Conservation (phyloP, 2,113 vertebrate species). For the Gorsachius goisagi region DNA sequence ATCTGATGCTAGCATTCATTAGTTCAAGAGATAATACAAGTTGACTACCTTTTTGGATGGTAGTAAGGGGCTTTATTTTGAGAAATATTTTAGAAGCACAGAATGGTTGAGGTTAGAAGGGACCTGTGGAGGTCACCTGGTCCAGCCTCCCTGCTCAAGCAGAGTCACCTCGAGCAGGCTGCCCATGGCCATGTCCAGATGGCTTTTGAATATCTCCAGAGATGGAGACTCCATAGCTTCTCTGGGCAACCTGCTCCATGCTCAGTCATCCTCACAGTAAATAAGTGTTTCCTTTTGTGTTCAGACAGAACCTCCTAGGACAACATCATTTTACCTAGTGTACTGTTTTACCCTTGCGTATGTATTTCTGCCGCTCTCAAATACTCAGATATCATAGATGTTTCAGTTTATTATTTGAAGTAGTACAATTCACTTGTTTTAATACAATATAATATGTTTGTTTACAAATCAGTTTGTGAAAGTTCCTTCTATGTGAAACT, state of each 20-base stretch:
- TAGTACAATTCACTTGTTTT: not conserved
- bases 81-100: not conserved
- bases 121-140: not conserved
- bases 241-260: not conserved
- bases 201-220: not conserved
- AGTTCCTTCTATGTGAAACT: not conserved
- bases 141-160: not conserved
- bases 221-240: not conserved
- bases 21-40: not conserved
- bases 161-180: not conserved
- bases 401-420: conserved; percentile 1
- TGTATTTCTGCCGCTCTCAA: not conserved
- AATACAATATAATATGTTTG: not conserved
- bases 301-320: not conserved
- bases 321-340: not conserved
- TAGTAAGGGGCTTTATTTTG: not conserved
- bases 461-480: not conserved
- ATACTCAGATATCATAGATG: not conserved
- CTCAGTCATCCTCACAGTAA: not conserved
- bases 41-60: not conserved
- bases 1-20: not conserved
- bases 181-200: not conserved
- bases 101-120: not conserved
- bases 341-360: not conserved
- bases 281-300: not conserved